A percentile compares a stretch with the other conserved stretches of the same genome.
phyloP scores from a whole-genome alignment of 2,113 vertebrate genomes.

The Lagenorhynchus albirostris region DNA sequence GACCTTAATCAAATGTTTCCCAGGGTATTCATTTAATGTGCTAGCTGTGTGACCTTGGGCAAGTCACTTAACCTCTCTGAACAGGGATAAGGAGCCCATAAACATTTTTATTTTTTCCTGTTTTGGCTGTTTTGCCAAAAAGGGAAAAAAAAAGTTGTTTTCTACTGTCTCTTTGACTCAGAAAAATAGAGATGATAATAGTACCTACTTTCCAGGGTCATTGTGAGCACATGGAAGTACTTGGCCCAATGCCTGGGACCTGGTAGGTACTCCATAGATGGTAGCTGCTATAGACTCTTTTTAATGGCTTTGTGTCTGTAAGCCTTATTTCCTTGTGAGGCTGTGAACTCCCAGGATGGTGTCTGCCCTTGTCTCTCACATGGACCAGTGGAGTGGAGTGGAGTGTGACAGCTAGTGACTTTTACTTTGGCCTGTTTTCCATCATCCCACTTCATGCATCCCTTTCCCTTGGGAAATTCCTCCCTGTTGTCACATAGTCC shows the following conservation, averaged over 20 bases:
- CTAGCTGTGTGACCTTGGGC: constrained; percentile 42
- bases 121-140: constrained; percentile 10
- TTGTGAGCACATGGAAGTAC: neutral
- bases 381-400: neutral
- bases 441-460: neutral
- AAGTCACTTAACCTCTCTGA: constrained; percentile 58
- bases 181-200: constrained; percentile 4
- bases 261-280: neutral
- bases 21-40: constrained; percentile 6
- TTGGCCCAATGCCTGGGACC: neutral
- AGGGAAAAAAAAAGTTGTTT: neutral
- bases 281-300: neutral
- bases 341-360: neutral
- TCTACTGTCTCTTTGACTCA: constrained; percentile 26
- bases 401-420: neutral
- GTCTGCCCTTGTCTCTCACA: neutral
- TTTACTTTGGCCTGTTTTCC: neutral
- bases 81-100: neutral
- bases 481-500: neutral
- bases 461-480: constrained; percentile 5
- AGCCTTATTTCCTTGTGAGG: neutral
- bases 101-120: constrained; percentile 12
- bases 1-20: constrained; percentile 10
- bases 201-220: neutral
- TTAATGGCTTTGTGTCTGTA: neutral